Conservation (phyloP, 2,888 invertebrate genomes). For the Tricholauxania praeusta region DNA sequence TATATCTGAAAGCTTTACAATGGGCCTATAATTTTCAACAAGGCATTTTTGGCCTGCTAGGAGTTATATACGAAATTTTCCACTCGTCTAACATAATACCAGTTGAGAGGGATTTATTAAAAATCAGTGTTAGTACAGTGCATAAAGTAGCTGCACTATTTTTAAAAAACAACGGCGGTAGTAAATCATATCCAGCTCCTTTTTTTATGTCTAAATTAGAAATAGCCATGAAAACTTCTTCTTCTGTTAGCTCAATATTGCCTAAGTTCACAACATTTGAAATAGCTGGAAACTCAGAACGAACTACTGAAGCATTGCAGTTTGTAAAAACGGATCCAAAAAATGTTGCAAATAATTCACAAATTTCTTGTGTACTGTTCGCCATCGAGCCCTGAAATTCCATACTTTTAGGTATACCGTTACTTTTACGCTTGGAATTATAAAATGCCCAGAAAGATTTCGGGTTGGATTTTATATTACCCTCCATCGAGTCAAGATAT, state of each 20-base stretch:
- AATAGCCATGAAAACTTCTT: no score
- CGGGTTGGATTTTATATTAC: no score
- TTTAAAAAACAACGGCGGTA: constrained; percentile 7
- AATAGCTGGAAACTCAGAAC: background rate
- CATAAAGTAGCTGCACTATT: background rate
- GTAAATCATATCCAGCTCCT: constrained; percentile 2
- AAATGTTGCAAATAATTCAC: background rate
- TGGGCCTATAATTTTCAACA: constrained; percentile 6
- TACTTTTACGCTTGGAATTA: background rate
- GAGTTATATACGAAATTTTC: background rate
- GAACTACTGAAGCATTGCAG: background rate
- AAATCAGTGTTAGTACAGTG: background rate
- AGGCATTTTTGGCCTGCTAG: no score
- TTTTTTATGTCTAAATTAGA: background rate
- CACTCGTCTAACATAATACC: background rate
- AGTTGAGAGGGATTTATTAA: background rate
- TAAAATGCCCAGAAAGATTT: no score
- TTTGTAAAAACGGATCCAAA: no score
- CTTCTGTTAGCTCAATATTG: background rate
- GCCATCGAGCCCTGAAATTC: constrained; percentile 2
- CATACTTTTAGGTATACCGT: background rate
- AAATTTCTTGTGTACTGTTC: background rate
- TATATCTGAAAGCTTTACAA: constrained; percentile 2
- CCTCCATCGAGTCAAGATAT: no score
- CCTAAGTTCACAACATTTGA: background rate